Evolutionary conservation across 2,113 vertebrate species (phyloP), one percentile per base, ranked within the genome.

Genomic region (Triplophysa tibetana): DNA sequence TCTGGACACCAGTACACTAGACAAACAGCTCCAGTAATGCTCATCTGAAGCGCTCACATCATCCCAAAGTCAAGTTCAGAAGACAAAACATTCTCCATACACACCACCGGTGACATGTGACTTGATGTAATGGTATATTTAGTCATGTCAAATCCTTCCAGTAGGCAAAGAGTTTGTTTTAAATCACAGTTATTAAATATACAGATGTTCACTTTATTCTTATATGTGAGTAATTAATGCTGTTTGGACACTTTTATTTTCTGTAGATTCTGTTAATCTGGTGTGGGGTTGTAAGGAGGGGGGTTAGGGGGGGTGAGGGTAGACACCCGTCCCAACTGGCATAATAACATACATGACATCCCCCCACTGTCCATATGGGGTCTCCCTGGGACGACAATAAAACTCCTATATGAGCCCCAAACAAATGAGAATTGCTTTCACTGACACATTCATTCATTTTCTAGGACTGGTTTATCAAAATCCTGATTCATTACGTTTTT

Each of bases 321-420:
- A 60, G n/a, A 60, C 54, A 73, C 33, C 1, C 7, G 11, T 54
- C 29, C 54, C 23, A 48, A 41, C 21, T 29, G 26, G 26, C 16
- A 17, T 56, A 21, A 61, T 45, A 58, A 12, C 16, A 61, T 56
- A 74, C 12, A 48, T 62, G 41, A 75, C 56, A 61, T 75, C 63
- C 63, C 61, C 63, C 56, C 72, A 70, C 58, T 60, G 43, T 75
- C 72, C 41, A 75, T 75, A 45, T 26, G 56, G 58, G 2, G 72
- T 33, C 58, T 21, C 38, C 33, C 29, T 5, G 33, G 61, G 54
- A 61, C n/a, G 16, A 10, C 41, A 63, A 26, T 61, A n/a, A 61
- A 12, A 61, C 70, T 43, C 60, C n/a, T 1, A 54, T 21, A 17
- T 45, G n/a, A 62, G 41, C 8, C 41, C 41, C n/a, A 11, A 61